These are phyloP conservation scores for Scolopax mira DNA, from an alignment of 2,113 vertebrate species.

Conservation along the genomic window DNA sequence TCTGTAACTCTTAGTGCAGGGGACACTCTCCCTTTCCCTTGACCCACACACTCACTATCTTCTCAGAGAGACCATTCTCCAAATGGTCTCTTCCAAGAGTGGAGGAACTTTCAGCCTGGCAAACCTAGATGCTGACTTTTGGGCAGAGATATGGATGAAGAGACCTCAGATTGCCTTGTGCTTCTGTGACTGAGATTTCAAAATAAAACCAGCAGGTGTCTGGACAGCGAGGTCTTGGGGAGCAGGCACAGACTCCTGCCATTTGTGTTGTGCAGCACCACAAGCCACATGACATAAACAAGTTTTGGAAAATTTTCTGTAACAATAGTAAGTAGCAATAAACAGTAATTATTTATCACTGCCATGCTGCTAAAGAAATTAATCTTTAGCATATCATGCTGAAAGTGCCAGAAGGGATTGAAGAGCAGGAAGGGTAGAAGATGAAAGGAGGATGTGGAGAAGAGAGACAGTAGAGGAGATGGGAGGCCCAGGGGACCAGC, in stretches of 20 bases:
- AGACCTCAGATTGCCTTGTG: not conserved
- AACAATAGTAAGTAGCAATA: not conserved
- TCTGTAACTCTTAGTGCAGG: not conserved
- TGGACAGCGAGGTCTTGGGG: not conserved
- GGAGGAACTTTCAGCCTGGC: not conserved
- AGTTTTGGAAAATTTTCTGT: not conserved
- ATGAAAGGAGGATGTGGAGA: not conserved
- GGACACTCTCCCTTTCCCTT: not conserved
- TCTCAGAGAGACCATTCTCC: not conserved
- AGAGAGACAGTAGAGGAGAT: not conserved
- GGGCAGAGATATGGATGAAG: not conserved
- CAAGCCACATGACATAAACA: not conserved
- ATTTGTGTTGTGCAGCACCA: not conserved
- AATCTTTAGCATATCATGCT: not conserved
- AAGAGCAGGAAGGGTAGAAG: not conserved
- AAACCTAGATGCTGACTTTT: not conserved
- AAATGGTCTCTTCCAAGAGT: not conserved
- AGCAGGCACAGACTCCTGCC: not conserved
- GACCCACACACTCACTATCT: not conserved
- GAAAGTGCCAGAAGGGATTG: not conserved
- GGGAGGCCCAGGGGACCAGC: rapidly evolving
- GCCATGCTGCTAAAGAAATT: not conserved
- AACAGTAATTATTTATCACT: not conserved
- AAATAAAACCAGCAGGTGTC: not conserved
- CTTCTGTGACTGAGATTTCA: not conserved